Evolutionary conservation across 2,888 invertebrate species (phyloP).

Genomic region (Junonia oenone): DNA sequence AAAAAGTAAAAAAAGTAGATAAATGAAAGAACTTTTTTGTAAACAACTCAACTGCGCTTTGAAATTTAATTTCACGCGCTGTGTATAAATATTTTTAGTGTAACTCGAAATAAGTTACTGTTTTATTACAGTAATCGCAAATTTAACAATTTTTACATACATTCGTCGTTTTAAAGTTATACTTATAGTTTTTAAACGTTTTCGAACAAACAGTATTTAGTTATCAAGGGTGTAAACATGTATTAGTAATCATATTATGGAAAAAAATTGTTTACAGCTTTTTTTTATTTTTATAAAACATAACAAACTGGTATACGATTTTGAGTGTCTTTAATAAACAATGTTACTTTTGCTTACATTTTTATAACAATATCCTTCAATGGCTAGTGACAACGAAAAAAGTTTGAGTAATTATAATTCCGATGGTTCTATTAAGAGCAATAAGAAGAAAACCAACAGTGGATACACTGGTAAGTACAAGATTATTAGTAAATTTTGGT

Average conservation of each 20-base stretch:
- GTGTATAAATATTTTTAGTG: background rate
- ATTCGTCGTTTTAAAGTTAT: background rate
- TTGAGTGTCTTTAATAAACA: constrained; percentile 11
- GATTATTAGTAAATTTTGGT: constrained; percentile 4
- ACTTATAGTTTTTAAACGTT: constrained; percentile 18
- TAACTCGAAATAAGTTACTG: too few relatives aligned
- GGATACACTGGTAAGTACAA: constrained; percentile 54
- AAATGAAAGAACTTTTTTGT: background rate
- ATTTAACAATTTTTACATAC: background rate
- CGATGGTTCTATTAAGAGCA: constrained; percentile 62
- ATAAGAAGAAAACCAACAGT: constrained; percentile 55
- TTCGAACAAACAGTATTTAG: constrained; percentile 40
- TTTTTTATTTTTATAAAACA: constrained; percentile 39
- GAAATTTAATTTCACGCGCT: background rate
- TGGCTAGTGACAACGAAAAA: constrained; percentile 78
- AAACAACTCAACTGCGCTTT: background rate
- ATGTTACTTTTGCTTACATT: constrained; percentile 14
- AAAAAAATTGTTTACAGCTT: constrained; percentile 39
- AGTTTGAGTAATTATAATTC: constrained; percentile 69
- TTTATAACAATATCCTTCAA: constrained; percentile 50
- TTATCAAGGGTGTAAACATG: constrained; percentile 64
- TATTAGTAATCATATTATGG: constrained; percentile 35
- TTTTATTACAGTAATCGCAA: too few relatives aligned
- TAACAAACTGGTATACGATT: constrained; percentile 12
- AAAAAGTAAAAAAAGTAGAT: too few relatives aligned